Evolutionary conservation across 2,797 vertebrate species (phyloP).

Genomic region (Eulemur rubriventer): DNA sequence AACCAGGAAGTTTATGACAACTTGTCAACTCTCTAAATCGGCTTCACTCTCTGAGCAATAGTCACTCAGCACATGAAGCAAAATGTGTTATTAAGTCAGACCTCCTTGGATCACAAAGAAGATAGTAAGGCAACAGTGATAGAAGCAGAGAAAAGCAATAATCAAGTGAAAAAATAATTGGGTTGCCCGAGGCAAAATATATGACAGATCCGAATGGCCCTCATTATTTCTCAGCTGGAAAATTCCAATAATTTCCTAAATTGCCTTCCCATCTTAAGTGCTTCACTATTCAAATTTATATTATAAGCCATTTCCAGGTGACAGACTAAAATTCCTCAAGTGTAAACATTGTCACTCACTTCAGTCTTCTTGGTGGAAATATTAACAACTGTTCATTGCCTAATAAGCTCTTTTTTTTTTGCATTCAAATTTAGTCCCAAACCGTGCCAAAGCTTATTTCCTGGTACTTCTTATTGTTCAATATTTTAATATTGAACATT

Average conservation of each 20-base stretch:
- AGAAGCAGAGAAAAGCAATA: constrained; percentile 17
- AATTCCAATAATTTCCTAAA: constrained; percentile 32
- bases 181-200: neutral
- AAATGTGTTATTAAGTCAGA: neutral
- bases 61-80: neutral
- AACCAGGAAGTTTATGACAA: neutral
- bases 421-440: neutral
- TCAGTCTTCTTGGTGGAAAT: neutral
- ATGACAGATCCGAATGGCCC: constrained; percentile 17
- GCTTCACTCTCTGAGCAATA: neutral
- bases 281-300: neutral
- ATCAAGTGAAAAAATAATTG: neutral
- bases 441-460: neutral
- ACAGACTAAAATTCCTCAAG: constrained; percentile 30
- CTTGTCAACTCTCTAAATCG: neutral
- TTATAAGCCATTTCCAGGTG: constrained; percentile 23
- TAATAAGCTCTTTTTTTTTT: neutral
- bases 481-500: neutral
- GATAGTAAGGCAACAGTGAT: neutral
- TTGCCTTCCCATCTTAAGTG: neutral
- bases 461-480: neutral
- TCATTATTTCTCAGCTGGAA: constrained; percentile 52
- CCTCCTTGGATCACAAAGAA: constrained; percentile 29
- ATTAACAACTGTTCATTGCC: neutral
- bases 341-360: neutral